Percentiles rank a stretch among this genome's conserved stretches.
Evolutionary conservation across 2,797 vertebrate genomes (phyloP).

Genomic region (Melanotaenia pygmaea): DNA sequence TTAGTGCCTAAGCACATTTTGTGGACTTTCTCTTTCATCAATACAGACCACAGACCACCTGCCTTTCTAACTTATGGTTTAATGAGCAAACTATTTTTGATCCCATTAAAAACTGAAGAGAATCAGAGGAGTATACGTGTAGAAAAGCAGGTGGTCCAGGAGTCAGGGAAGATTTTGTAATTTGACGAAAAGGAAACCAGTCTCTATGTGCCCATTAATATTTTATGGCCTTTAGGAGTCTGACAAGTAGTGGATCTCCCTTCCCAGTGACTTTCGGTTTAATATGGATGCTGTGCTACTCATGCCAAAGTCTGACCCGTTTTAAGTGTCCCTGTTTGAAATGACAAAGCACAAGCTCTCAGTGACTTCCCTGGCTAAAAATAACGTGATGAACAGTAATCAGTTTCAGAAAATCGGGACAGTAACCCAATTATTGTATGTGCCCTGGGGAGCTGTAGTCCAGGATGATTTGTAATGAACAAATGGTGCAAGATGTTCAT

Average conservation of each 20-base stretch:
- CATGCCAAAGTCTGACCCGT: background rate
- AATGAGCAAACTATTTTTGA: background rate
- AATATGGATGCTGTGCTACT: background rate
- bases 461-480: slow-evolving; percentile 30
- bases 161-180: slow-evolving; percentile 29
- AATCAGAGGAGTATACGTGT: background rate
- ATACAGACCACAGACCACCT: slow-evolving; percentile 1
- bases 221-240: slow-evolving; percentile 1
- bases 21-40: slow-evolving; percentile 6
- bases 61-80: background rate
- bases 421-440: slow-evolving; percentile 63
- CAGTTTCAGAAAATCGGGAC: slow-evolving; percentile 65
- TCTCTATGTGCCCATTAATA: background rate
- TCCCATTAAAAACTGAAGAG: background rate
- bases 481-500: slow-evolving; percentile 29
- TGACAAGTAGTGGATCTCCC: background rate
- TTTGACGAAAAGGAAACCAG: slow-evolving; percentile 16
- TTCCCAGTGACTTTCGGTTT: background rate
- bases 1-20: background rate
- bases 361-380: slow-evolving; percentile 49
- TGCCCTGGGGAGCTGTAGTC: slow-evolving; percentile 25
- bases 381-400: slow-evolving; percentile 51
- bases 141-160: slow-evolving; percentile 19
- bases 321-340: slow-evolving; percentile 25
- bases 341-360: slow-evolving; percentile 21